phyloP scores from a whole-genome alignment of 2,113 vertebrate species.

The Callospermophilus lateralis region DNA sequence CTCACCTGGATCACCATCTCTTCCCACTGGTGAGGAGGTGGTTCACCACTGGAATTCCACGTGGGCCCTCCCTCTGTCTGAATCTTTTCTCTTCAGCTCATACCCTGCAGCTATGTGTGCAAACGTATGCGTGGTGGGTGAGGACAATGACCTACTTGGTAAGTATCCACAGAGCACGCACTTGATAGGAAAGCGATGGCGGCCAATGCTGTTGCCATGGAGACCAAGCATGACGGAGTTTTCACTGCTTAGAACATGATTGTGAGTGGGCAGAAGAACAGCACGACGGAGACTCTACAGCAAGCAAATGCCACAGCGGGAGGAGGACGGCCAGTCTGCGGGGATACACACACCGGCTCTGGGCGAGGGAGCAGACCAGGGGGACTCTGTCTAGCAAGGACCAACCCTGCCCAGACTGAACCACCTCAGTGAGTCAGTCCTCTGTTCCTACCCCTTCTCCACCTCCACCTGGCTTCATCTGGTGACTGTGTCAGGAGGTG shows the following conservation, averaged over 20 bases:
- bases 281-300: neutral
- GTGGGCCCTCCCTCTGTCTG: neutral
- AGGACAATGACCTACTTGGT: neutral
- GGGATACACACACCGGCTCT: too few species aligned
- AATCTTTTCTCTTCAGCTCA: neutral
- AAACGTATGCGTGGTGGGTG: neutral
- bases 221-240: neutral
- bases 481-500: neutral
- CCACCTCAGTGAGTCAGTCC: too few species aligned
- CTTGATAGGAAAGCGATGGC: neutral
- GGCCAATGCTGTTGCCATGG: neutral
- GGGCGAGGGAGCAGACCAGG: too few species aligned
- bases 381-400: too few species aligned
- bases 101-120: neutral
- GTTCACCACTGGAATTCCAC: conserved; percentile 18
- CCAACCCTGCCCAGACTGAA: too few species aligned
- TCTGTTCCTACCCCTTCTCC: too few species aligned
- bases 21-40: neutral
- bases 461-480: neutral
- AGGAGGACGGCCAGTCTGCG: neutral
- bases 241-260: neutral
- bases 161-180: neutral
- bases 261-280: neutral
- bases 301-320: neutral
- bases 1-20: neutral